These are phyloP conservation scores for Artibeus lituratus DNA, from an alignment of 2,797 vertebrate genomes.

Conservation along the genomic window DNA sequence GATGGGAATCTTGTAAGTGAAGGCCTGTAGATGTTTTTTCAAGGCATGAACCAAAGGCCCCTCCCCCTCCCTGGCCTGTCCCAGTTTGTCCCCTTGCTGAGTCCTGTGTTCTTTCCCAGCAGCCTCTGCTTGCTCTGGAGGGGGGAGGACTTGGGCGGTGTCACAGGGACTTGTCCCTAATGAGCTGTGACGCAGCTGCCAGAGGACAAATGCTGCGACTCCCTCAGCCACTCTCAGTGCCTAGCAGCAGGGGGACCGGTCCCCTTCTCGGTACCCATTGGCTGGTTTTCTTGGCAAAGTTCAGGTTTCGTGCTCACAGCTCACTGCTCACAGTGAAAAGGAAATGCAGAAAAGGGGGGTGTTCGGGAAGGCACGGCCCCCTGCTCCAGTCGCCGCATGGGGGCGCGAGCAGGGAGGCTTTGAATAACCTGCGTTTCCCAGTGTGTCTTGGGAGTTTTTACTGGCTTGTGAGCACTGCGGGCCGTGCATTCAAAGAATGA, in stretches of 20 bases:
- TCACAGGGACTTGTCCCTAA: conserved; percentile 82
- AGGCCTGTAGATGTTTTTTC: neutral
- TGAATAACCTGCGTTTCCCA: conserved; percentile 30
- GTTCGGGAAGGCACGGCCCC: neutral
- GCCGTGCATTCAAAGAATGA: neutral
- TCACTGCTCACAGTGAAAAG: conserved; percentile 84
- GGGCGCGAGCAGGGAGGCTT: neutral
- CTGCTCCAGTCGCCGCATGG: neutral
- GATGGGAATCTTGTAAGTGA: neutral
- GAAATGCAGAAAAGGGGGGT: conserved; percentile 35
- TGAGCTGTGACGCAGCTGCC: conserved; percentile 83
- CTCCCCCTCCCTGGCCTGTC: neutral
- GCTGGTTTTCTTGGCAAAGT: conserved; percentile 82
- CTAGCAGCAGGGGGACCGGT: conserved; percentile 34
- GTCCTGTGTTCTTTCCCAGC: conserved; percentile 55
- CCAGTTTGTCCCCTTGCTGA: conserved; percentile 35
- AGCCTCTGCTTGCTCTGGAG: conserved; percentile 69
- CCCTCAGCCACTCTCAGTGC: conserved; percentile 76
- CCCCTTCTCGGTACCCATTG: conserved; percentile 73
- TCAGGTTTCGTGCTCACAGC: conserved; percentile 83
- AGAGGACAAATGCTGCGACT: conserved; percentile 79
- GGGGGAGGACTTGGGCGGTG: conserved; percentile 63
- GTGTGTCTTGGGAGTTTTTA: neutral
- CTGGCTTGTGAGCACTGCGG: neutral
- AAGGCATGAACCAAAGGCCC: neutral